Evolutionary conservation across 2,113 vertebrate species (phyloP).

Genomic region (Azemiops feae): DNA sequence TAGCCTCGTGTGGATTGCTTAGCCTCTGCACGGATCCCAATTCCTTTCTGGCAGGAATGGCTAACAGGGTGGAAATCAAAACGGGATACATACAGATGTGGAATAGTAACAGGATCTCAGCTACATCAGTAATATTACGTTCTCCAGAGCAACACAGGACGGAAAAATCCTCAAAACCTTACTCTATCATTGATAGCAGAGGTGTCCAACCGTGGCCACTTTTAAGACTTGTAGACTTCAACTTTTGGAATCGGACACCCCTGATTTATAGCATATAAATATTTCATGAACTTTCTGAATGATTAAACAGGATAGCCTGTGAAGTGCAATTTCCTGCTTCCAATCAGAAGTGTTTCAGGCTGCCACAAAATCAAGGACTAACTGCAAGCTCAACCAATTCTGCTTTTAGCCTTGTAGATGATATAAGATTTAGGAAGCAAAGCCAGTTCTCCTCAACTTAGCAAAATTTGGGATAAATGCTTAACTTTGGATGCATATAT

Average conservation of each 20-base stretch:
- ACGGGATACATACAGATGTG: not conserved
- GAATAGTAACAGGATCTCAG: not conserved
- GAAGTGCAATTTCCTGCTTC: constrained; percentile 45
- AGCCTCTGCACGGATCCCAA: not conserved
- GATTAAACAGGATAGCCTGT: constrained; percentile 42
- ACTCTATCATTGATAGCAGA: constrained; percentile 22
- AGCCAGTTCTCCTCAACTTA: constrained; percentile 44
- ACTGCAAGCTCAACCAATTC: constrained; percentile 57
- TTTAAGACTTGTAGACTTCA: not conserved
- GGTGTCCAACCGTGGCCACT: not conserved
- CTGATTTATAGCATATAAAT: constrained; percentile 43
- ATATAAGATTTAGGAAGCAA: constrained; percentile 50
- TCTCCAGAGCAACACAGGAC: not conserved
- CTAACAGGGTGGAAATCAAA: not conserved
- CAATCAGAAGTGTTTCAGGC: constrained; percentile 35
- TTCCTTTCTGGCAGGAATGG: not conserved
- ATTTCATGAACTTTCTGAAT: constrained; percentile 52
- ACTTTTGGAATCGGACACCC: not conserved
- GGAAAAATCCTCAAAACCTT: not conserved
- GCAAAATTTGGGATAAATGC: constrained; percentile 38
- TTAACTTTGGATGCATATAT: not conserved
- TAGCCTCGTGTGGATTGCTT: not conserved
- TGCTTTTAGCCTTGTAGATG: constrained; percentile 33
- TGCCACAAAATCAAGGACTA: constrained; percentile 40
- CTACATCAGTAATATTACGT: not conserved